Base-by-base conservation (phyloP, 2,797 vertebrate genomes). In the Eospalax fontanierii region DNA sequence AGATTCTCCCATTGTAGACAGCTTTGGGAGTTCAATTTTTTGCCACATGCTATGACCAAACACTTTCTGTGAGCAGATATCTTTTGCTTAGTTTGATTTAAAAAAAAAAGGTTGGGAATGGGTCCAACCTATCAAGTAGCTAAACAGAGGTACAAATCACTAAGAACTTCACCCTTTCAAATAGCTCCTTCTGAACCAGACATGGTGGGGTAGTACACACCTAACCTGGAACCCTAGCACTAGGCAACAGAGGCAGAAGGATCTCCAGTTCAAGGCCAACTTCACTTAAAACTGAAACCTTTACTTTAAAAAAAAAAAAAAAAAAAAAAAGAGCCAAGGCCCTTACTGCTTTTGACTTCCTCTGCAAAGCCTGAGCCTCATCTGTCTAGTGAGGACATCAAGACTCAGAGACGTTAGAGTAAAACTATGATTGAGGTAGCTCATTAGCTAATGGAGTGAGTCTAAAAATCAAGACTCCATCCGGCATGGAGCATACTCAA, bases 1-100 rank as follows among this genome's bases (percentile, higher is more conserved):
- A 63, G 28, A 38, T 38, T 46, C 70, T 57, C 3, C 50, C 21
- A 33, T 26, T 70, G 19, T 8, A 61, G 80, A 65, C 40, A 63
- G 54, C n/a, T 35, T 15, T 4, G 68, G 54, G 70, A 83, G 4
- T 76, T 63, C 12, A 24, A 6, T 68, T 33, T 89, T 65, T 73
- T 87, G 89, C 65, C 40, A 68, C 0, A 1, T 22, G 28, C 16
- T 46, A 5, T 81, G 81, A 35, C 50, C 68, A 93, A 73, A 50
- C 22, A 43, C 76, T 75, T 33, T 66, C 15, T 30, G 76, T 76
- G 38, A 75, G 38, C 79, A 78, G 43, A 46, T 33, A 21, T 40
- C 68, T 74, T 94, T 75, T 76, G 65, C 46, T 89, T 87, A 90
- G 40, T n/a, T 78, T 94, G 10, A 61, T 68, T 93, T 91, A 68